A percentile compares a stretch with the other conserved stretches of the same genome.
phyloP scores from a whole-genome alignment of 1,140 invertebrate genomes.

The Drosophila sp. region DNA sequence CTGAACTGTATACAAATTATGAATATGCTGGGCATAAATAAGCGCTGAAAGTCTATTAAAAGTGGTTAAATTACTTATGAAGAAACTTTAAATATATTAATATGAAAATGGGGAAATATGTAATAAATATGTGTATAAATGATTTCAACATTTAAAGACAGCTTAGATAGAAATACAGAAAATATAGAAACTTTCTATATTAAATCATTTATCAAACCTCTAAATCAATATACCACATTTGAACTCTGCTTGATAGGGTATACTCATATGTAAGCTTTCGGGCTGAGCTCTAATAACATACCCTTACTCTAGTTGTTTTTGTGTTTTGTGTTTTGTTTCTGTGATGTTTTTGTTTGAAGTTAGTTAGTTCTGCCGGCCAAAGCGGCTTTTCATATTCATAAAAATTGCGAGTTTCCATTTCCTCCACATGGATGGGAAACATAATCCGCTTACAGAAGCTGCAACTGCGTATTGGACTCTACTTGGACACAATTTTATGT shows the following conservation, averaged over 20 bases:
- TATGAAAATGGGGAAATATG: no score
- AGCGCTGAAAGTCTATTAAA: no score
- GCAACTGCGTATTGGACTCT: conserved; percentile 62
- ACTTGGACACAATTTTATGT: conserved; percentile 46
- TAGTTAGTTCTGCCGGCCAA: conserved; percentile 73
- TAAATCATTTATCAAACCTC: not conserved
- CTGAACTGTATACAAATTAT: not conserved
- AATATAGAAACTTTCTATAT: no score
- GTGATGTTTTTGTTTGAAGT: conserved; percentile 73
- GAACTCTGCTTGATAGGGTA: conserved; percentile 19
- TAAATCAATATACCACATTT: not conserved
- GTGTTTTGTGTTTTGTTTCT: conserved; percentile 16
- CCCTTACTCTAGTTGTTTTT: conserved; percentile 26
- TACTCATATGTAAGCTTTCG: conserved; percentile 56
- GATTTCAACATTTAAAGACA: no score
- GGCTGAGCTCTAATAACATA: conserved; percentile 72
- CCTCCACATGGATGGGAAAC: conserved; percentile 54
- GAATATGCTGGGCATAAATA: not conserved
- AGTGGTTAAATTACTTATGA: no score
- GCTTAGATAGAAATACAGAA: no score
- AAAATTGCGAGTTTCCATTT: conserved; percentile 78
- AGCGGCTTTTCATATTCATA: conserved; percentile 81
- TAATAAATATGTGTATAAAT: no score
- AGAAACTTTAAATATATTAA: no score
- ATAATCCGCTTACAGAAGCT: conserved; percentile 73